These are phyloP conservation scores for Centrocercus urophasianus DNA, from an alignment of 2,113 vertebrate species.

Conservation along the genomic window DNA sequence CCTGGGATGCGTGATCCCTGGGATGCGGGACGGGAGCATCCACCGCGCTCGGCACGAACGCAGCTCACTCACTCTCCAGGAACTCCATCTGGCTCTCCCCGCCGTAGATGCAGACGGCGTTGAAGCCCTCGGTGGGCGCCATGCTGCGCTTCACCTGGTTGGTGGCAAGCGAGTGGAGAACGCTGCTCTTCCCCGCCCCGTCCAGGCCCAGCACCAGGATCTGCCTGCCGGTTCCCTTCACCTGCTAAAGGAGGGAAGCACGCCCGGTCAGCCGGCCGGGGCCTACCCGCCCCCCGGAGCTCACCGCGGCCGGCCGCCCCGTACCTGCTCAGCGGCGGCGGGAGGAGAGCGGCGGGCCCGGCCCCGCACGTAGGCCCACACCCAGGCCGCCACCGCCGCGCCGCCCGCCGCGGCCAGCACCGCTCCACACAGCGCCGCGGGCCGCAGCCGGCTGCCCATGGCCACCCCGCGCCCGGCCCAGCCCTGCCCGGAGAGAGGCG, in stretches of 20 bases:
- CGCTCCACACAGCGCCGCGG: background rate
- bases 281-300: background rate
- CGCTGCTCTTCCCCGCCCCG: slow-evolving; percentile 92
- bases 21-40: background rate
- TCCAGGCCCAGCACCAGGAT: slow-evolving; percentile 93
- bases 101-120: slow-evolving; percentile 84
- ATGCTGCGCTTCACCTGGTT: slow-evolving; percentile 80
- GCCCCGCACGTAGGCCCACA: background rate
- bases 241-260: slow-evolving; percentile 66
- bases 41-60: rapidly evolving
- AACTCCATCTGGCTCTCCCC: slow-evolving; percentile 88
- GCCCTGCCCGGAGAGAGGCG: too few relatives aligned
- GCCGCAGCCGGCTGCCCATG: background rate
- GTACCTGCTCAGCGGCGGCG: background rate
- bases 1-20: background rate
- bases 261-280: background rate
- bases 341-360: background rate
- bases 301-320: background rate
- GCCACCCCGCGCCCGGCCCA: background rate
- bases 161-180: slow-evolving; percentile 85
- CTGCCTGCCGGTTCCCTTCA: slow-evolving; percentile 74
- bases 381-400: background rate
- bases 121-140: slow-evolving; percentile 87
- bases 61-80: slow-evolving; percentile 86
- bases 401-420: background rate